Base-by-base conservation (phyloP, 92 coral and sea anemone genomes). In the Porites evermanni region DNA sequence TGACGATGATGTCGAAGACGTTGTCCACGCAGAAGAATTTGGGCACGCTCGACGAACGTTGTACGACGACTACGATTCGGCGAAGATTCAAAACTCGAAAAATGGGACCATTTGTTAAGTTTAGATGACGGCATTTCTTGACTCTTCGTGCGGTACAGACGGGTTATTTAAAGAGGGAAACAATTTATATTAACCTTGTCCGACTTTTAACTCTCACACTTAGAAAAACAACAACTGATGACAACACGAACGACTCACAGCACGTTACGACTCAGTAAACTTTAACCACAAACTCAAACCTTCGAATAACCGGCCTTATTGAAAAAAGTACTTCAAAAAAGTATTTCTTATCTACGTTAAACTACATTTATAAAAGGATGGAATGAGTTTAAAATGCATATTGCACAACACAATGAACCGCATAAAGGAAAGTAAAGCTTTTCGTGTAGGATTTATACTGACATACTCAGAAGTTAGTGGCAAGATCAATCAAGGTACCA, bases 1-100 rank as follows among this genome's bases (percentile, higher is more conserved):
- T 58, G 68, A 72, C 29, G 70, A 26, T 29, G 86, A 26, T 11
- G 59, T 9, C 77, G 70, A 24, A 70, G 86, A 81, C 56, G 69
- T 54, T 58, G 72, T 71, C 7, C 71, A 58, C 86, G 59, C 77
- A 50, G 54, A 56, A 69, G 59, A 17, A 50, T 61, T 1, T n/a
- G n/a, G 20, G 74, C 84, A 38, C 75, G 75, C 82, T 29, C 54
- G 38, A 59, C 44, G 83, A 1, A n/a, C 13, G 12, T 24, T 6
- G 85, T 8, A 18, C 19, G 26, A 51, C 54, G 61, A 13, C 32
- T 80, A 52, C 53, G 77, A 20, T 70, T 81, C 86, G 68, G 58
- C 56, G 64, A 52, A 19, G 60, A 72, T 7, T 19, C 21, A 54
- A 68, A 69, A 58, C 12, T 7, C 7, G 11, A 52, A 81, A 71